Evolutionary conservation across 2,113 vertebrate genomes (phyloP), one percentile per base, ranked within the genome.

Genomic region (Erinaceus europaeus): DNA sequence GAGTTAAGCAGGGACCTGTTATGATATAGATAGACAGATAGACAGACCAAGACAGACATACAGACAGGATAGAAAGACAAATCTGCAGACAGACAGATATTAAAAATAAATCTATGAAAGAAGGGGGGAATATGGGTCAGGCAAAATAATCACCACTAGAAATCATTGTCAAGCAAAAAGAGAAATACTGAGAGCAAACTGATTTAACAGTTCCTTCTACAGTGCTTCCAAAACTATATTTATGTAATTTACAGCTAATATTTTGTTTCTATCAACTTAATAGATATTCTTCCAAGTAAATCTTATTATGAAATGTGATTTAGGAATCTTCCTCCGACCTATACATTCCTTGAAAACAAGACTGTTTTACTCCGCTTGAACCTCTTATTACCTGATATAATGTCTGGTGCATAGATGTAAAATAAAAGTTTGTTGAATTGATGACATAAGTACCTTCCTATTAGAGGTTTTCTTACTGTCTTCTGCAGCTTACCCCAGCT

Each of bases 181-280:
- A 82, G 6, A 59, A 68, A 64, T 27, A 29, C 9, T 42, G 52
- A 91, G 29, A 92, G 64, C 2, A 74, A 14, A 88, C 0, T 32
- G 46, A 76, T 12, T 65, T 38, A 62, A 27, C 9, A 71, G 57
- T 50, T 38, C 59, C 42, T 94, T 68, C 40, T 62, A 62, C 90
- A 91, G 52, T 76, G 72, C 9, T 65, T 62, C 34, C 12, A 62
- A 29, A 9, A 42, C 42, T 9, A 0, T 48, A 75, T 62, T 85
- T 64, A 73, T 3, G 12, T 68, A 42, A 81, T 50, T 62, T 50
- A 59, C 9, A 89, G 68, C 55, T 76, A 86, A 61, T 17, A 9
- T 94, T 82, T 84, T 78, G 50, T 52, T 75, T 89, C 14, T 75
- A 87, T 42, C 50, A 67, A 11, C 14, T 78, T 82, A 79, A 62